Conservation (phyloP, 1,140 invertebrate species). For the Lysiphlebus fabarum region DNA sequence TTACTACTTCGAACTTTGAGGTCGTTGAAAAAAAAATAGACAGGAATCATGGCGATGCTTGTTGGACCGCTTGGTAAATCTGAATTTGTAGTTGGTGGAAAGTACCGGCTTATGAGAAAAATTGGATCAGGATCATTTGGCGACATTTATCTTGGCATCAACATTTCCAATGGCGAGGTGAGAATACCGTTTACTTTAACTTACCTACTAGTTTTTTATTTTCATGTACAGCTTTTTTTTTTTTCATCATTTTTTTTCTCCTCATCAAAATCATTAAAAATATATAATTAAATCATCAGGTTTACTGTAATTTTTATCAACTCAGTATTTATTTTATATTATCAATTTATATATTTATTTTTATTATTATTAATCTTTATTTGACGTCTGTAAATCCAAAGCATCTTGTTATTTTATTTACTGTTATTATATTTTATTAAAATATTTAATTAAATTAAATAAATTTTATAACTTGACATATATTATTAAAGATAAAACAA, state of each 20-base stretch:
- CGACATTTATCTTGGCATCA: conserved; percentile 97
- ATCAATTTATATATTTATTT: too few relatives aligned
- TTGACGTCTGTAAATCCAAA: too few relatives aligned
- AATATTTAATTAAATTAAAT: too few relatives aligned
- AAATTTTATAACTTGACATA: too few relatives aligned
- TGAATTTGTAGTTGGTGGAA: conserved; percentile 82
- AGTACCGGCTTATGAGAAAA: conserved; percentile 93
- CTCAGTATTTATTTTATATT: too few relatives aligned
- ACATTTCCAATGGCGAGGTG: conserved; percentile 93
- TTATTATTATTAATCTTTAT: too few relatives aligned
- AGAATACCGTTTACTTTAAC: conserved; percentile 32
- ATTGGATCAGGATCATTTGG: conserved; percentile 99
- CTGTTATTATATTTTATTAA: too few relatives aligned
- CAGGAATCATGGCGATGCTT: conserved; percentile 41
- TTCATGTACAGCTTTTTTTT: not conserved
- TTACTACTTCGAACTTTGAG: conserved; percentile 10
- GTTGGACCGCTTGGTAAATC: conserved; percentile 48
- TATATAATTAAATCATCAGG: not conserved
- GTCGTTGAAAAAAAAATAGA: conserved; percentile 18
- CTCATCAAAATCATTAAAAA: not conserved
- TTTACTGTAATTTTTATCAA: too few relatives aligned
- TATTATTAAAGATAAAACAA: too few relatives aligned
- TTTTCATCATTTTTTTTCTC: too few relatives aligned
- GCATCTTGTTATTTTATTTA: too few relatives aligned
- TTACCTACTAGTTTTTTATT: not conserved